Evolutionary conservation across 2,888 invertebrate genomes (phyloP), one percentile per base, ranked within the genome.

Genomic region (Spilosoma lubricipeda): DNA sequence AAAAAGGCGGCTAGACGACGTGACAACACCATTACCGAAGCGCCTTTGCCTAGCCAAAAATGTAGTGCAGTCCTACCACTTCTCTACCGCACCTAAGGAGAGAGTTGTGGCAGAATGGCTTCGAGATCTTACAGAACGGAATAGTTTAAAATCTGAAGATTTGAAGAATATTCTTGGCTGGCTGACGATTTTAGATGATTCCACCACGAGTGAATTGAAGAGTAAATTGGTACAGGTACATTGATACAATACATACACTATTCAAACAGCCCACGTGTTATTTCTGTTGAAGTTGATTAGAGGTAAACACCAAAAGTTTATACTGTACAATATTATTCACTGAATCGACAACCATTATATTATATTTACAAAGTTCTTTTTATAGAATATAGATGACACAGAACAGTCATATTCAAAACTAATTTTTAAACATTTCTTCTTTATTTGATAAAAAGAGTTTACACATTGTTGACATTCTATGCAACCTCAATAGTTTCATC

Each of bases 41-140:
- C 92, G 96, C 13, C 88, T 96, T 3, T 95, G 96, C 80, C 89
- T 96, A 0, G 96, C 96, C 0, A 96, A 94, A 82, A 96, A 96
- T 88, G 92, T 95, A 2, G 93, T 96, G 5, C 88, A 90, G 18
- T 94, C 95, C 0, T 88, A 93, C 23, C 94, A 96, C 82, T 92
- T 96, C 66, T 93, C 96, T 0, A 88, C 95, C 0, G 90, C 92
- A 5, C 93, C 94, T 0, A 96, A 96, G 83, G 96, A 96, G 77
- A 92, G 96, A 71, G 88, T 96, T 5, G 90, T 96, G 30, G 90
- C 95, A 1, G 92, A 94, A 69, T 96, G 96, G 96, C 86, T 96
- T 2, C 91, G 94, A 36, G 74, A 39, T 1, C 78, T 95, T 13
- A 89, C 85, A 0, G 83, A 86, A 67, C 89, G 82, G 45, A 93